phyloP scores from a whole-genome alignment of 1,140 invertebrate species.

The Cyrtorhinus lividipennis region DNA sequence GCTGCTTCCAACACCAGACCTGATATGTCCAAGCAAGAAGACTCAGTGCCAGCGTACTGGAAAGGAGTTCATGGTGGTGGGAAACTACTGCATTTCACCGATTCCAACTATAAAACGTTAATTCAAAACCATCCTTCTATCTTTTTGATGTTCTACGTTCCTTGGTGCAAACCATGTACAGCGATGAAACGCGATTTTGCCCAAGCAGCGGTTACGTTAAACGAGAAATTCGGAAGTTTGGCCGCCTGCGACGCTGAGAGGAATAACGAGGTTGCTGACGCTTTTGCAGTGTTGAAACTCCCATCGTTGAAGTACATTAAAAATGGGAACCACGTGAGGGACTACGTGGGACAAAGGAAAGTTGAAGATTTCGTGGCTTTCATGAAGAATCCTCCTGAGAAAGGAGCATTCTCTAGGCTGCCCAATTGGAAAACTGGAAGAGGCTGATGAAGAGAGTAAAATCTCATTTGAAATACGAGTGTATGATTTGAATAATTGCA shows the following conservation, averaged over 20 bases:
- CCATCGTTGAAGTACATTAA: conserved; percentile 4
- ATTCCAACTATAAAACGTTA: not conserved
- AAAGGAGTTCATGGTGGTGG: conserved; percentile 4
- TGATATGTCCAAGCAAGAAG: not conserved
- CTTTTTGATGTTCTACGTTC: not conserved
- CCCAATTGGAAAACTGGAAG: not conserved
- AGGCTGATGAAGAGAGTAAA: not conserved
- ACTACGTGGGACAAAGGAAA: conserved; percentile 1
- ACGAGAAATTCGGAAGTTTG: not conserved
- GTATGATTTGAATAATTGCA: no score
- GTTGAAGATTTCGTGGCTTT: conserved; percentile 2
- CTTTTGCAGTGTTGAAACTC: not conserved
- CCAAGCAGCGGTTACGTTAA: conserved; percentile 1
- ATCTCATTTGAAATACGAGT: not conserved
- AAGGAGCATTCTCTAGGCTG: not conserved
- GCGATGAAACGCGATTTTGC: not conserved
- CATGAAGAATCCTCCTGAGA: not conserved
- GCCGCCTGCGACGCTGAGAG: conserved; percentile 4
- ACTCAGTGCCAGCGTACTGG: not conserved
- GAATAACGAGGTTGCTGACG: conserved; percentile 3
- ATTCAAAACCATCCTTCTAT: not conserved
- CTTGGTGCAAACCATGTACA: conserved; percentile 3
- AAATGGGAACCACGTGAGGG: not conserved
- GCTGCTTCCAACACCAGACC: not conserved
- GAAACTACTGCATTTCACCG: not conserved